Evolutionary conservation across 2,888 invertebrate species (phyloP), one percentile per base, ranked within the genome.

Genomic region (Erebia palarica): DNA sequence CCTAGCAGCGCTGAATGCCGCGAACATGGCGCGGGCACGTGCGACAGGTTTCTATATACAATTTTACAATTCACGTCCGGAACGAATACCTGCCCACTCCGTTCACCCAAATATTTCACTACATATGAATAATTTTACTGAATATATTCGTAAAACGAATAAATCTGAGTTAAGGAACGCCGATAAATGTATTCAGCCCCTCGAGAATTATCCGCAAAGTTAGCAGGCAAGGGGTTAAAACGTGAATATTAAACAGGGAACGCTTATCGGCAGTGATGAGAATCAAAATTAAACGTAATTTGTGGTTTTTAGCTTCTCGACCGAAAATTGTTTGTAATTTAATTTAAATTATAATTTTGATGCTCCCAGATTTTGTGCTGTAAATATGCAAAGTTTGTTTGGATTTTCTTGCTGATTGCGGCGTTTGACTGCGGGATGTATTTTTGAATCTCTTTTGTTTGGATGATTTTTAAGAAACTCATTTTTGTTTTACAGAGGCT

Each of bases 261-360:
- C 75, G 79, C 78, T 81, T 81, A 84, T 84, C 80, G 80, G 78
- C 70, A 71, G 73, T 75, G 77, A 77, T 78, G 81, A 81, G 82
- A 83, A 86, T 84, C 80, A 79, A 83, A 84, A 83, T 84, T 83
- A 79, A 85, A 82, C 81, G 81, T 85, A 86, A 88, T 88, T 85
- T 80, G 82, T 71, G 80, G 82, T 75, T 69, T 67, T 67, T 61
- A 71, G 51, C 53, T 69, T 74, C 72, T 70, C 80, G 77, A 80
- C 76, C 76, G 77, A 65, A 64, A 70, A 71, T 75, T 72, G 69
- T 64, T 67, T 68, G 36, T 55, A 74, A 75, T 76, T 72, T 71
- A 72, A 63, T 72, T 69, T 72, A 72, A 72, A 63, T 72, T 69
- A 64, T 74, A 66, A 72, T 75, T 73, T 69, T 73, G 13, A 60